Conservation (phyloP, 2,888 invertebrate genomes). For the Operophtera brumata region DNA sequence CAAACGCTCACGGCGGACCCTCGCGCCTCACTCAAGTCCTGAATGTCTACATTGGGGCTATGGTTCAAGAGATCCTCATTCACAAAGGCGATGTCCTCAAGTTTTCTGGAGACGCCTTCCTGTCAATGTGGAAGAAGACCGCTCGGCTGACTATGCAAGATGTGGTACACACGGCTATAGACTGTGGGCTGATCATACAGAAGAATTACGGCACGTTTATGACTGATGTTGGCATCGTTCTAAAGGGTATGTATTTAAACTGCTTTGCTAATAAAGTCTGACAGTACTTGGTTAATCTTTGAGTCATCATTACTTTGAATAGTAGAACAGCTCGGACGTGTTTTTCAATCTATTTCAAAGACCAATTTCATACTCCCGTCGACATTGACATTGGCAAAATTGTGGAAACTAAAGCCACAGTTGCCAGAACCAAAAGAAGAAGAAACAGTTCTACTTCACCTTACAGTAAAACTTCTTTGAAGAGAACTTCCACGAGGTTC, state of each 20-base stretch:
- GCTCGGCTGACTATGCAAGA: constrained; percentile 78
- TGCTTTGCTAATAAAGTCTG: constrained; percentile 5
- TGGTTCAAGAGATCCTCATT: constrained; percentile 85
- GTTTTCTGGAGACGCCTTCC: constrained; percentile 84
- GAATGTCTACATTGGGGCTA: constrained; percentile 85
- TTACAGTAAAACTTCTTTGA: no score
- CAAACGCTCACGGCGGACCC: constrained; percentile 83
- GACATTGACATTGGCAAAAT: no score
- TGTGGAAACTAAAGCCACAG: no score
- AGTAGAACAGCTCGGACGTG: no score
- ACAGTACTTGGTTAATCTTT: no score
- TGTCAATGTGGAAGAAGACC: constrained; percentile 84
- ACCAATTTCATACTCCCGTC: no score
- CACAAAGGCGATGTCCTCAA: constrained; percentile 84
- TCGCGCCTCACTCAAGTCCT: constrained; percentile 85
- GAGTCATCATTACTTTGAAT: no score
- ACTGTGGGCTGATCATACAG: constrained; percentile 84
- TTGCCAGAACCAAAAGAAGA: no score
- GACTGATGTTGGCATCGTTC: constrained; percentile 82
- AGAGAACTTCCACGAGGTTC: no score
- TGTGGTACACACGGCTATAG: constrained; percentile 83
- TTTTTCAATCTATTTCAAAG: no score
- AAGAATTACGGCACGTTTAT: constrained; percentile 82
- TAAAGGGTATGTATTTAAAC: constrained; percentile 77
- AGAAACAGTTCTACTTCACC: no score